These are phyloP conservation scores for Calameuta idolon DNA, from an alignment of 2,888 invertebrate genomes.

Conservation along the genomic window DNA sequence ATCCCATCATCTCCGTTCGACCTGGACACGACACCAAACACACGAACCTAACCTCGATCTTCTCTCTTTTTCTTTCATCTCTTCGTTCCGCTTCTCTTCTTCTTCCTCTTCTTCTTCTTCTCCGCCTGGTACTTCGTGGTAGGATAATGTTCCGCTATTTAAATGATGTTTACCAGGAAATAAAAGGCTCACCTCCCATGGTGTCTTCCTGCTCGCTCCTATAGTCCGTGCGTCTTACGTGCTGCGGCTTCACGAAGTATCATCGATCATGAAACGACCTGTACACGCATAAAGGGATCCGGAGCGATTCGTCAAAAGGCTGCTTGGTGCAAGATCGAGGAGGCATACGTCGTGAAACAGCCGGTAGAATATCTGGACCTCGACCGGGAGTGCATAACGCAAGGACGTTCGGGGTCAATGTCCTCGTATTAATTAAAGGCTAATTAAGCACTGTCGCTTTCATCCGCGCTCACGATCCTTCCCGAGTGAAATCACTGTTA, in stretches of 20 bases:
- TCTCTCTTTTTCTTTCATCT: conserved; percentile 5
- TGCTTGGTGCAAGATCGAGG: background rate
- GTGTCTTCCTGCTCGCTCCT: background rate
- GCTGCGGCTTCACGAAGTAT: background rate
- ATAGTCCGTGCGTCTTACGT: background rate
- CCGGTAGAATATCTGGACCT: background rate
- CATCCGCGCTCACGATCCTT: conserved; percentile 1
- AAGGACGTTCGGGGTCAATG: background rate
- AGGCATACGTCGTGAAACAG: background rate
- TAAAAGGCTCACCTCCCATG: conserved; percentile 28
- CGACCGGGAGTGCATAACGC: background rate
- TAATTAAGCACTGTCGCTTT: conserved; percentile 1
- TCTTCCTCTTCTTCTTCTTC: background rate
- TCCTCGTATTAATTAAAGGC: background rate
- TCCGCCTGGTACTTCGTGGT: conserved; percentile 13
- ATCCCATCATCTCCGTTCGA: conserved; percentile 52
- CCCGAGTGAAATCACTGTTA: background rate
- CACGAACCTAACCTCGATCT: conserved; percentile 11
- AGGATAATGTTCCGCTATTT: conserved; percentile 28
- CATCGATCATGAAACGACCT: background rate
- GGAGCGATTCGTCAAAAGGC: background rate
- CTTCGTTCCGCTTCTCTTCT: background rate
- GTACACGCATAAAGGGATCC: background rate
- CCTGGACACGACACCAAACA: conserved; percentile 29
- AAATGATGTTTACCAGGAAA: conserved; percentile 33